phyloP scores from a whole-genome alignment of 2,888 invertebrate genomes.

The Machimus rusticus region DNA sequence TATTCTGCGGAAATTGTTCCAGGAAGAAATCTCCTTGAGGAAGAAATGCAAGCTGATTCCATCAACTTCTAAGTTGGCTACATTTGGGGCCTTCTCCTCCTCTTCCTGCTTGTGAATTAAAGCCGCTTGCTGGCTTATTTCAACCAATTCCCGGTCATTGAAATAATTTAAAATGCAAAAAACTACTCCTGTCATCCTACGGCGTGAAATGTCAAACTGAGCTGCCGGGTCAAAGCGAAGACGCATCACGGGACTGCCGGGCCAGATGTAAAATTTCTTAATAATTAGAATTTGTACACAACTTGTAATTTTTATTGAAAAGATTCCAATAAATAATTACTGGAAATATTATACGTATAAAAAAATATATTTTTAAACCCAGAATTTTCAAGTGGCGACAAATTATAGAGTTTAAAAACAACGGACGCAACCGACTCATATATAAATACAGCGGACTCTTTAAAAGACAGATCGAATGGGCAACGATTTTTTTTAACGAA shows the following conservation, averaged over 20 bases:
- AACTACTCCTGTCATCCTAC: slow-evolving; percentile 3
- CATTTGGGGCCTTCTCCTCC: not conserved
- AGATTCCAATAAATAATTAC: no score
- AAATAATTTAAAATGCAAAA: slow-evolving; percentile 11
- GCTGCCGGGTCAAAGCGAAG: not conserved
- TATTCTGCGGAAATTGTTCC: not conserved
- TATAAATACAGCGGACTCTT: not conserved
- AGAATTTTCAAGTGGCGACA: no score
- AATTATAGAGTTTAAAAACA: not conserved
- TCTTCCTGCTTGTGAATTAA: not conserved
- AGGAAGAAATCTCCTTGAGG: not conserved
- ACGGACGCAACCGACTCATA: not conserved
- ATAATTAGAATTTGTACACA: not conserved
- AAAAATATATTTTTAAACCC: not conserved
- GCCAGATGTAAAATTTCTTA: no score
- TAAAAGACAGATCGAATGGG: not conserved
- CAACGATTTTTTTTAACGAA: no score
- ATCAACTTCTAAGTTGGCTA: slow-evolving; percentile 36
- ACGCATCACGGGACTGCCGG: not conserved
- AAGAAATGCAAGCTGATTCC: slow-evolving; percentile 46
- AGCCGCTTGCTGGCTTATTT: not conserved
- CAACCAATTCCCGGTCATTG: not conserved
- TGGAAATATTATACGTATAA: not conserved
- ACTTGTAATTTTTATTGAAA: no score
- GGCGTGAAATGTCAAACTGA: not conserved